These are phyloP conservation scores for Pherbina coryleti DNA, from an alignment of 2,888 invertebrate genomes.

Conservation along the genomic window DNA sequence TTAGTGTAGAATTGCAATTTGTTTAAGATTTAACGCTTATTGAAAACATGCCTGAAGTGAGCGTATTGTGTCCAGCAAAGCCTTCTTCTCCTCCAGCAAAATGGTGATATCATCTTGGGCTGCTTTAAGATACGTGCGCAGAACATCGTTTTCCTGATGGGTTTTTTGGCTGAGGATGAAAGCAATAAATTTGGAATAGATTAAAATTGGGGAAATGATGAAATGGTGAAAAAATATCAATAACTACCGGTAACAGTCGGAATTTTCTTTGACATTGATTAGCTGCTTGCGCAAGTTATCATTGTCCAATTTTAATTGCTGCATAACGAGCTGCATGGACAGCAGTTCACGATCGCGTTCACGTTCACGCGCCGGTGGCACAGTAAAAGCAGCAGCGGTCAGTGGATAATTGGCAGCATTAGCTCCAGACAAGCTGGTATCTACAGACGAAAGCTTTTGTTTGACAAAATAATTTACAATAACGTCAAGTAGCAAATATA, in stretches of 20 bases:
- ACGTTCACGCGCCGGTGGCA: conserved; percentile 47
- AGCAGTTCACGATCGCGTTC: conserved; percentile 71
- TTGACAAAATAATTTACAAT: not conserved
- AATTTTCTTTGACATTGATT: conserved; percentile 70
- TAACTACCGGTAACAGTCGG: conserved; percentile 72
- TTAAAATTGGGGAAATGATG: conserved; percentile 7
- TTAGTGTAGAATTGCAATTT: not conserved
- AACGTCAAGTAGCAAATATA: conserved; percentile 1
- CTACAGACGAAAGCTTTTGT: conserved; percentile 9
- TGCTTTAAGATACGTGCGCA: conserved; percentile 75
- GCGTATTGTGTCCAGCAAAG: conserved; percentile 78
- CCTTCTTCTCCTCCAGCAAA: conserved; percentile 80
- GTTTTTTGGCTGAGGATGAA: conserved; percentile 60
- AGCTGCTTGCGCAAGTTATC: conserved; percentile 76
- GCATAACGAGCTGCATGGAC: conserved; percentile 70
- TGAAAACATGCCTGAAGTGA: conserved; percentile 74
- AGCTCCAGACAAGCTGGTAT: conserved; percentile 53
- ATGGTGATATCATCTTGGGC: conserved; percentile 82
- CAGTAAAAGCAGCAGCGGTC: conserved; percentile 43
- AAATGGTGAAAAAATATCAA: not conserved
- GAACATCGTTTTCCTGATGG: conserved; percentile 74
- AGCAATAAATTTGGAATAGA: not conserved
- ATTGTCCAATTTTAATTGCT: conserved; percentile 74
- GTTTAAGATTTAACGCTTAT: not conserved
- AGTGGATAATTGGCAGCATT: conserved; percentile 45